Evolutionary conservation across 2,113 vertebrate genomes (phyloP).

Genomic region (Bos javanicus): DNA sequence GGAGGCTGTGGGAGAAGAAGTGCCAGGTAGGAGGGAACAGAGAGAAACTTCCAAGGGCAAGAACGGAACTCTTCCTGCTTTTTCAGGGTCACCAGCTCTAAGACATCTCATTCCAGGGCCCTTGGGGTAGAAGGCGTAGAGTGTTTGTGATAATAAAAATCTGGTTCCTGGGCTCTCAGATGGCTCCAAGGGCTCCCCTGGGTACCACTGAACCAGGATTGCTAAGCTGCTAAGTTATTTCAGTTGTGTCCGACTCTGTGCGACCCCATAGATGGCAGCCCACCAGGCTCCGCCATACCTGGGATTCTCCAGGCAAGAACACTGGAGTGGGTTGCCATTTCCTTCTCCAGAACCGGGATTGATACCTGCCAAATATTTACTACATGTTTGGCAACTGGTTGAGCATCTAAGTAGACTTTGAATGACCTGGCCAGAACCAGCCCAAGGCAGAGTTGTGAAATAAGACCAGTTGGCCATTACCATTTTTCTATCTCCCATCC

Average conservation of each 20-base stretch:
- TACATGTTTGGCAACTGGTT: neutral
- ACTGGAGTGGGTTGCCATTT: too few relatives aligned
- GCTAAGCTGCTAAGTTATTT: too few relatives aligned
- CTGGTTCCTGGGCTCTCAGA: neutral
- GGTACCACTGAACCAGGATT: neutral
- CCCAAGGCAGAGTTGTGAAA: neutral
- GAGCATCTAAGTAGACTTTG: neutral
- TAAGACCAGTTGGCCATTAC: neutral
- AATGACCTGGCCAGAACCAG: neutral
- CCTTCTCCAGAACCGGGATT: neutral
- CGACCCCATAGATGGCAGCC: too few relatives aligned
- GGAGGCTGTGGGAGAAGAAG: slow-evolving; percentile 91
- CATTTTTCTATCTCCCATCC: neutral
- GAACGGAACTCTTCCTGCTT: neutral
- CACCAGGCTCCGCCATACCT: too few relatives aligned
- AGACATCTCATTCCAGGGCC: neutral
- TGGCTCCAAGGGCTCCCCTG: neutral
- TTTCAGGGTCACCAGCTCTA: neutral
- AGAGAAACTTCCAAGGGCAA: neutral
- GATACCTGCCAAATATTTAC: neutral
- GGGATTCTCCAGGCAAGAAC: too few relatives aligned
- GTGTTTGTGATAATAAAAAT: neutral
- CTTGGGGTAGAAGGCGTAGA: neutral
- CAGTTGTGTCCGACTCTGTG: too few relatives aligned
- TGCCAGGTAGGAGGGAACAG: slow-evolving; percentile 84